phyloP scores from a whole-genome alignment of 92 coral and sea anemone species.

The Diadumene lineata region DNA sequence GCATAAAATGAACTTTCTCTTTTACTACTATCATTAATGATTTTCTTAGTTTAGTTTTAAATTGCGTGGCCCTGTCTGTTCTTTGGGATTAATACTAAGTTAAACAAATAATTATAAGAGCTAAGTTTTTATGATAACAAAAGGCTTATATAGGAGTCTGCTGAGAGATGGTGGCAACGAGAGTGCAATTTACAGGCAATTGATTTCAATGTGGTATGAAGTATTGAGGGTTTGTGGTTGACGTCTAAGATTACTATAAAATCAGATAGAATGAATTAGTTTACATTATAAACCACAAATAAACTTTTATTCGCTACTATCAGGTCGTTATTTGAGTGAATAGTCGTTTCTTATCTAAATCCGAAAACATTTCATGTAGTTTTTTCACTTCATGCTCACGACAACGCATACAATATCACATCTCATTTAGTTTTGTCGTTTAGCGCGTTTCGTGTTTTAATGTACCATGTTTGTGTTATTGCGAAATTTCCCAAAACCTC shows the following conservation, averaged over 20 bases:
- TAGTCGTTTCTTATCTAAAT: not conserved
- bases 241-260: not conserved
- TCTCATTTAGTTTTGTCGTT: too few relatives aligned
- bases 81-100: conserved; percentile 1
- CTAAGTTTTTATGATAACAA: not conserved
- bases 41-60: not conserved
- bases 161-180: too few relatives aligned
- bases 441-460: too few relatives aligned
- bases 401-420: too few relatives aligned
- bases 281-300: conserved; percentile 12
- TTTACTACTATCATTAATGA: not conserved
- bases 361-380: too few relatives aligned
- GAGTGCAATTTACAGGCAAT: not conserved
- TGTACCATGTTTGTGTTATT: not conserved
- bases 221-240: conserved; percentile 18
- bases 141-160: not conserved
- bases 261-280: conserved; percentile 6
- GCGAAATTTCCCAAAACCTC: not conserved
- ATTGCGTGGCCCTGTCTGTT: not conserved
- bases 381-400: too few relatives aligned
- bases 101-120: conserved; percentile 2
- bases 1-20: not conserved
- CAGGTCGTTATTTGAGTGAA: not conserved
- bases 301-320: not conserved
- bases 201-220: not conserved